These are phyloP conservation scores for Synergus japonicus DNA, from an alignment of 2,888 invertebrate genomes.

Conservation along the genomic window DNA sequence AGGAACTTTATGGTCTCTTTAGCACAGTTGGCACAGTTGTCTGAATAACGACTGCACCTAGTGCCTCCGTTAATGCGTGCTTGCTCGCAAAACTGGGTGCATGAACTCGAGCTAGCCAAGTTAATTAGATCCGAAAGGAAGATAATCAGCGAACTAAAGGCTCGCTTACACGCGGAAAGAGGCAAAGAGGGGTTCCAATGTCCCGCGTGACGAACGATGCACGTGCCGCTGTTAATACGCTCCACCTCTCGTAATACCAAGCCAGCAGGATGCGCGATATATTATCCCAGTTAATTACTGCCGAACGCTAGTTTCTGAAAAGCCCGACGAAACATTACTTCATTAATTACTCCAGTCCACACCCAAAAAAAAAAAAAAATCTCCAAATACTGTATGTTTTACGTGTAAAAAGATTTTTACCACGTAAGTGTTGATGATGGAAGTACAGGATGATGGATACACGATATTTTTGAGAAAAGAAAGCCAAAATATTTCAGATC, in stretches of 20 bases:
- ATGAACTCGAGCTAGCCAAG: slow-evolving; percentile 36
- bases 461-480: background rate
- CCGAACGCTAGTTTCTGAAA: slow-evolving; percentile 40
- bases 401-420: no score
- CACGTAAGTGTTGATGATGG: no score
- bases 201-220: slow-evolving; percentile 45
- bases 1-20: slow-evolving; percentile 4
- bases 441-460: no score
- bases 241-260: slow-evolving; percentile 32
- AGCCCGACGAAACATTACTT: slow-evolving; percentile 42
- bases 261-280: slow-evolving; percentile 43
- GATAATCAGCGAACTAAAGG: slow-evolving; percentile 51
- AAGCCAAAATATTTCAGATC: background rate
- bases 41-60: slow-evolving; percentile 26
- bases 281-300: slow-evolving; percentile 49
- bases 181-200: slow-evolving; percentile 18
- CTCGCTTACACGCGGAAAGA: slow-evolving; percentile 36
- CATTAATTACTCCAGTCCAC: slow-evolving; percentile 19
- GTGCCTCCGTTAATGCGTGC: slow-evolving; percentile 17
- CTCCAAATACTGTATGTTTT: background rate
- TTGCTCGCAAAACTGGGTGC: slow-evolving; percentile 30
- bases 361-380: background rate
- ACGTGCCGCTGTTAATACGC: slow-evolving; percentile 46
- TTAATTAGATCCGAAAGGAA: slow-evolving; percentile 55
- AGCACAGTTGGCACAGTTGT: slow-evolving; percentile 19